These are phyloP conservation scores for Pseudorhombus dupliciocellatus DNA, from an alignment of 2,113 vertebrate species.

Conservation along the genomic window DNA sequence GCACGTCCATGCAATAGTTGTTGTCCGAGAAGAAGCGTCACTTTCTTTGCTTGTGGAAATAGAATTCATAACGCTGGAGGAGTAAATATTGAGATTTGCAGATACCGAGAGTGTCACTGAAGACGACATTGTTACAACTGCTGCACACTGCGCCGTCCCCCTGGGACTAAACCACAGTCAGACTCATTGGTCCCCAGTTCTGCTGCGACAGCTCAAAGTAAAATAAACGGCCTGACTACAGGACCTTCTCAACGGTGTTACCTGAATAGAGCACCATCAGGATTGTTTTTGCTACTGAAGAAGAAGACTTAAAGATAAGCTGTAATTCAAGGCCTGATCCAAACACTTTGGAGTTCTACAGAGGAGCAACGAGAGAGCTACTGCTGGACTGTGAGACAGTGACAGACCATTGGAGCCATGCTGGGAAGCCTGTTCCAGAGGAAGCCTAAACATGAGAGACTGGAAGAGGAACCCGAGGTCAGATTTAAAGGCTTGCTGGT, in stretches of 20 bases:
- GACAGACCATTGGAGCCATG: conserved; percentile 59
- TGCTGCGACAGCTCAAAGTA: background rate
- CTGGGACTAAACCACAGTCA: background rate
- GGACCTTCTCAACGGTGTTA: background rate
- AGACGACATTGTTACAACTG: background rate
- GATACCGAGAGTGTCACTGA: background rate
- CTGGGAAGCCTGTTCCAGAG: conserved; percentile 73
- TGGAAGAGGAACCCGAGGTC: conserved; percentile 80
- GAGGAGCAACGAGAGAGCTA: conserved; percentile 4
- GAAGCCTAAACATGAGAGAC: conserved; percentile 84
- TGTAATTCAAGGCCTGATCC: background rate
- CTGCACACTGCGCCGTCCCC: background rate
- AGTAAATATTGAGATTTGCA: conserved; percentile 35
- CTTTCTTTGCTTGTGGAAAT: conserved; percentile 22
- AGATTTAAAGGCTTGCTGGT: conserved; percentile 90
- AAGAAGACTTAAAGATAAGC: background rate
- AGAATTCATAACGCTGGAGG: conserved; percentile 29
- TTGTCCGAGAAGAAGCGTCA: conserved; percentile 13
- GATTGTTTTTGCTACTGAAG: background rate
- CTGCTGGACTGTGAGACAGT: conserved; percentile 6
- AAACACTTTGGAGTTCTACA: background rate
- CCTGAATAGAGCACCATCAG: background rate
- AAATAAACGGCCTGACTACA: conserved; percentile 2
- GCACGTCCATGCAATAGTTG: conserved; percentile 22
- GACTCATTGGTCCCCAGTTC: background rate